Percentiles rank a stretch among this genome's conserved stretches.
phyloP scores from a whole-genome alignment of 1,140 invertebrate genomes.

The Ectropis grisescens region DNA sequence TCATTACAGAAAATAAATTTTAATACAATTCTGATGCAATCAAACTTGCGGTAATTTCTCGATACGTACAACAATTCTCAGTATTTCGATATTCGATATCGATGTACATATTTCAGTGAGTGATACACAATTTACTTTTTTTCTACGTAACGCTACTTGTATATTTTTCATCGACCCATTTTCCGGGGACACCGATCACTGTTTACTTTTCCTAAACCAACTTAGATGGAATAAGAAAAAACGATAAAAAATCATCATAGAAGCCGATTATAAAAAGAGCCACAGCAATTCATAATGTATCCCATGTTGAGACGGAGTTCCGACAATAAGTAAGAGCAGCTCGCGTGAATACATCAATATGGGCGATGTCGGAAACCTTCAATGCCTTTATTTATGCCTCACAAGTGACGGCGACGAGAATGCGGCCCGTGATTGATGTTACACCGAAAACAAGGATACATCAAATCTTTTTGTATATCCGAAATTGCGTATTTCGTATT shows the following conservation, averaged over 20 bases:
- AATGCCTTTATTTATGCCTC: conserved; percentile 31
- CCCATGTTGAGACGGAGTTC: conserved; percentile 14
- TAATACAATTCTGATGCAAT: too few relatives aligned
- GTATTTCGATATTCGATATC: too few relatives aligned
- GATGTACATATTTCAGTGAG: too few relatives aligned
- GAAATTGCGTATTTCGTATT: conserved; percentile 17
- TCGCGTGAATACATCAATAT: conserved; percentile 35
- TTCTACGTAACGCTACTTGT: too few relatives aligned
- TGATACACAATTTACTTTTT: too few relatives aligned
- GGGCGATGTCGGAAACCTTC: conserved; percentile 27
- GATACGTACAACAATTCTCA: too few relatives aligned
- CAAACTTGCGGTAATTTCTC: too few relatives aligned
- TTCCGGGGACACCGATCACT: too few relatives aligned
- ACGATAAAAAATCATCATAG: conserved; percentile 1
- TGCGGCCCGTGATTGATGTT: conserved; percentile 36
- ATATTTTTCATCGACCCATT: too few relatives aligned
- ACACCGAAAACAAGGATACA: conserved; percentile 22
- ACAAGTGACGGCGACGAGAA: conserved; percentile 30
- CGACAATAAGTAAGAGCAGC: conserved; percentile 26
- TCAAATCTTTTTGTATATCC: conserved; percentile 27
- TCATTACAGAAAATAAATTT: too few relatives aligned
- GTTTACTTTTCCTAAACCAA: too few relatives aligned
- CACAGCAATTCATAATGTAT: conserved; percentile 20
- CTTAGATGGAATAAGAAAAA: too few relatives aligned
- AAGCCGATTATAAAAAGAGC: conserved; percentile 1